These are phyloP conservation scores for Drosophila atripex DNA, from an alignment of 2,888 invertebrate species.

Conservation along the genomic window DNA sequence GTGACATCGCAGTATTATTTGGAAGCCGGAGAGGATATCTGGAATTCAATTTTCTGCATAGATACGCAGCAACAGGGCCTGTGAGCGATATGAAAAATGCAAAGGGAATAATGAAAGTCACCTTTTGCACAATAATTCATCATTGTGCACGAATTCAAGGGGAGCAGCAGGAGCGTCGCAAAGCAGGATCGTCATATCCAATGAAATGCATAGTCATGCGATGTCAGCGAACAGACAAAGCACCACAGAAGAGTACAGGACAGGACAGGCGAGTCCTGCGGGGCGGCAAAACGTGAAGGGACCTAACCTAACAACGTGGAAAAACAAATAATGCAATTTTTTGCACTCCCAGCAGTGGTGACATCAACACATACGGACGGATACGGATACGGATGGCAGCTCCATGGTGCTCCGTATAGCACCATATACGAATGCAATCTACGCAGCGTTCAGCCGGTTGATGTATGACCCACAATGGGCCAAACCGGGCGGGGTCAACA, in stretches of 20 bases:
- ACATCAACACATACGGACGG: conserved; percentile 35
- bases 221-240: conserved; percentile 43
- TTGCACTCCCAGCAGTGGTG: conserved; percentile 37
- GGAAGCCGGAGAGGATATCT: conserved; percentile 34
- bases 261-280: background rate
- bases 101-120: conserved; percentile 71
- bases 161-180: background rate
- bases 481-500: conserved; percentile 54
- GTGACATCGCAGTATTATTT: conserved; percentile 69
- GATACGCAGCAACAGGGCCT: conserved; percentile 50
- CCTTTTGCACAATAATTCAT: conserved; percentile 72
- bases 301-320: conserved; percentile 29
- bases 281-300: background rate
- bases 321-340: conserved; percentile 72
- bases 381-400: conserved; percentile 8
- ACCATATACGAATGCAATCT: conserved; percentile 36
- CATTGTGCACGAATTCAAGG: conserved; percentile 42
- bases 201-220: conserved; percentile 78
- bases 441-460: conserved; percentile 52
- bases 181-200: conserved; percentile 57
- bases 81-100: conserved; percentile 42
- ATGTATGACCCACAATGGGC: conserved; percentile 57
- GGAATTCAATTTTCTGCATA: conserved; percentile 77
- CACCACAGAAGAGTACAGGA: conserved; percentile 6
- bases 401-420: background rate